These are phyloP conservation scores for Muricea muricata DNA, from an alignment of 92 coral and sea anemone genomes.

Conservation along the genomic window DNA sequence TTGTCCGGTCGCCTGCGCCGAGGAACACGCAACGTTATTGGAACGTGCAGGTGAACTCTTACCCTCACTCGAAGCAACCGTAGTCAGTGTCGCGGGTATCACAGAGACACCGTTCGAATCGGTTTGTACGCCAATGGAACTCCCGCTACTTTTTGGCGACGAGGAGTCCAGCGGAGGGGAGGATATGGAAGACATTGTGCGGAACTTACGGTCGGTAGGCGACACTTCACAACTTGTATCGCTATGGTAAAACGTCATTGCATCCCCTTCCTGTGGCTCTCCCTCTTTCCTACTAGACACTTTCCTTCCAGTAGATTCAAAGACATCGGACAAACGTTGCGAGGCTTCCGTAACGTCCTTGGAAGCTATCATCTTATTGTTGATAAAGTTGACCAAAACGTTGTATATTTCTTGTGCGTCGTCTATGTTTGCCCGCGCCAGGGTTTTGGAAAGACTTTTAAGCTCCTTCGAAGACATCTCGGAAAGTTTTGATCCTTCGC, in stretches of 20 bases:
- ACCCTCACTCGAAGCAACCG: neutral
- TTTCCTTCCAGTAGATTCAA: neutral
- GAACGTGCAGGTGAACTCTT: neutral
- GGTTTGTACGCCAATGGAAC: slow-evolving; percentile 33
- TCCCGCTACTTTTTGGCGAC: slow-evolving; percentile 32
- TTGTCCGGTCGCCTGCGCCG: neutral
- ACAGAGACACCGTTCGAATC: neutral
- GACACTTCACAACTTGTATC: slow-evolving; percentile 42
- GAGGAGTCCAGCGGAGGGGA: slow-evolving; percentile 40
- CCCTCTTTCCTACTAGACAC: neutral
- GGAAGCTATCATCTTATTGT: neutral
- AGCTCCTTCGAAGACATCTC: slow-evolving; percentile 23
- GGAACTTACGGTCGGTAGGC: slow-evolving; percentile 26
- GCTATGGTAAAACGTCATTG: slow-evolving; percentile 40
- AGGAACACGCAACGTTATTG: neutral
- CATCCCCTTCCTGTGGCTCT: slow-evolving; percentile 17
- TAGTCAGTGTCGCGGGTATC: neutral
- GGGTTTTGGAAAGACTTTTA: slow-evolving; percentile 16
- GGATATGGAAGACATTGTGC: slow-evolving; percentile 2
- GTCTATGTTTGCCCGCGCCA: slow-evolving; percentile 30
- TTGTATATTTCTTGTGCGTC: slow-evolving; percentile 36
- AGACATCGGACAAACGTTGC: slow-evolving; percentile 7
- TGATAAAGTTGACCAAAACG: slow-evolving; percentile 30
- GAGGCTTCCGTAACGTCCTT: neutral
- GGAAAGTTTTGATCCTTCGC: slow-evolving; percentile 27